These are phyloP conservation scores for Heteronetta atricapilla DNA, from an alignment of 2,113 vertebrate genomes.

Conservation along the genomic window DNA sequence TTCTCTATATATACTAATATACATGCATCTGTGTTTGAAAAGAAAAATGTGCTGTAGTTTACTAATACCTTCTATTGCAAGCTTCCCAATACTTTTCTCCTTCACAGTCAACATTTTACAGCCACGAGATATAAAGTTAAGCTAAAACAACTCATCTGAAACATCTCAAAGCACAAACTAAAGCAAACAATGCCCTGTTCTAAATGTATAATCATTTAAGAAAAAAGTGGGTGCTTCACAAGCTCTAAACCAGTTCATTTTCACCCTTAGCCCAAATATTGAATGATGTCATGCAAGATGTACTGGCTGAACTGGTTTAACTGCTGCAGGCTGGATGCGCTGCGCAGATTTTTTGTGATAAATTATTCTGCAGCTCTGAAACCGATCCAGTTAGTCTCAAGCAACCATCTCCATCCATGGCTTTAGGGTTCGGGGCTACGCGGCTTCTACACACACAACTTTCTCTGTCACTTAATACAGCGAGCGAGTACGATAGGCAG, in stretches of 20 bases:
- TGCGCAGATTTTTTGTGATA: conserved; percentile 48
- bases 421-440: not conserved
- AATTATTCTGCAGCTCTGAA: conserved; percentile 21
- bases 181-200: not conserved
- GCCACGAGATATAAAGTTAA: not conserved
- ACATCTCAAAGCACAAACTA: not conserved
- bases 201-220: not conserved
- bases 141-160: not conserved
- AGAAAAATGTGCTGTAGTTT: not conserved
- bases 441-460: not conserved
- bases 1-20: not conserved
- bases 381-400: not conserved
- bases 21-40: not conserved
- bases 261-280: conserved; percentile 62
- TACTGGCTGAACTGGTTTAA: conserved; percentile 67
- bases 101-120: not conserved
- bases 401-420: not conserved
- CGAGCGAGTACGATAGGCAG: not conserved
- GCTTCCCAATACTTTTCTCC: not conserved
- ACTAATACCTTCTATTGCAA: not conserved
- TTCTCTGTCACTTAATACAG: not conserved
- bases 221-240: not conserved
- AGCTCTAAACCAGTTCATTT: conserved; percentile 34
- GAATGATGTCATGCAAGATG: conserved; percentile 34
- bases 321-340: conserved; percentile 23